Base-by-base conservation (phyloP, 2,888 invertebrate genomes). In the Cancer borealis region DNA sequence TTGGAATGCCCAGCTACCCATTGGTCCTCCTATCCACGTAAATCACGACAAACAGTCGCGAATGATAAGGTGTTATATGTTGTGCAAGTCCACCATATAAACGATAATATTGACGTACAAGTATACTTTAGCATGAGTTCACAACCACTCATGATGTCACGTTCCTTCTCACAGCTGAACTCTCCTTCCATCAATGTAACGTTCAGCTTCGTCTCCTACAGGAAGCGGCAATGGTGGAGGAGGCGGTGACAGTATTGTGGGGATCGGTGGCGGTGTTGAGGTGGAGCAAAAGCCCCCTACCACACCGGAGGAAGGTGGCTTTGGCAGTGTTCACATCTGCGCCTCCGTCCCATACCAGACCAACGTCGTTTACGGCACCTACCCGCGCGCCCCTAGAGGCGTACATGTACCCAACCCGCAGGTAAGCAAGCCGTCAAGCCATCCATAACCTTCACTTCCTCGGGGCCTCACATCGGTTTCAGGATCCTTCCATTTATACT, bases 241-340 rank as follows among this genome's bases (percentile, higher is more conserved):
- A 2, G 84, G 84, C 5, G 84, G 4, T 4, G 84, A 12, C 12
- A 39, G 14, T 14, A 39, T 30, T 84, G 39, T 39, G 1, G 84
- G 84, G 14, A 17, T 84, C 79, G 93, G 93, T n/a, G 49, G 88
- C 90, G 90, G 79, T 30, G 17, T 30, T 8, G 93, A 93, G 88
- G 47, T 66, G 30, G 95, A 95, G 26, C 60, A 39, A 66, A 95
- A 93, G 88, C 88, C 90, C 8, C 92, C 93, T 12, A 92, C 95
- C 21, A 95, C 95, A 3, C 95, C 95, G 4, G 95, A 95, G 49
- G 95, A 95, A n/a, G 95, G 95, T 0, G 95, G 95, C 46, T 95
- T 95, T 26, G 95, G 95, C 1, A 92, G 92, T 30, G 93, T 93
- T 17, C 95, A 95, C 46, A 95, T 95, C 87, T 95, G 95, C 47